phyloP scores from a whole-genome alignment of 2,797 vertebrate species.

The Onychomys leucogaster region DNA sequence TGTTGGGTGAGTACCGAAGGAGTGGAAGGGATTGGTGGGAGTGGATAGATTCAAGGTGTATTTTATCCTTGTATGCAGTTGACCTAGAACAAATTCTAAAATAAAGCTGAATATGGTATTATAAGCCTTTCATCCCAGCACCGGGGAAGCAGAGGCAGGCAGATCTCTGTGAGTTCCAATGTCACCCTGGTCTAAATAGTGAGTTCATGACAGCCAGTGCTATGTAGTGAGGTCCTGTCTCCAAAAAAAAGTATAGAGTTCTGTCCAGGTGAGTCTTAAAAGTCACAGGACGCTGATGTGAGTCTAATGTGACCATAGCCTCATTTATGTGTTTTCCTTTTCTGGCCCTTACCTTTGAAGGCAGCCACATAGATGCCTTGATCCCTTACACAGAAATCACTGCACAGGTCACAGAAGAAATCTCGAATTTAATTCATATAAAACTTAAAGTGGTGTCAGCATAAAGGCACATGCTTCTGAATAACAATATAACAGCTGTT shows the following conservation, averaged over 20 bases:
- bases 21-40: not conserved
- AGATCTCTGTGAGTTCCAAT: not conserved
- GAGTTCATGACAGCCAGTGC: not conserved
- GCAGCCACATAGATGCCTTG: not conserved
- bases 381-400: not conserved
- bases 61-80: not conserved
- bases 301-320: rapidly evolving
- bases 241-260: not conserved
- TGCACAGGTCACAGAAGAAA: not conserved
- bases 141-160: not conserved
- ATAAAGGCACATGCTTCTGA: not conserved
- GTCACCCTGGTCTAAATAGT: not conserved
- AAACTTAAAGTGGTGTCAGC: not conserved
- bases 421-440: constrained; percentile 36
- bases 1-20: too few species aligned
- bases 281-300: rapidly evolving
- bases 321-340: not conserved
- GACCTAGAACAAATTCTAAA: not conserved
- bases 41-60: not conserved
- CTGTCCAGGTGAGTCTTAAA: not conserved
- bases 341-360: not conserved
- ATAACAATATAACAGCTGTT: not conserved
- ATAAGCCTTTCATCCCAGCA: not conserved
- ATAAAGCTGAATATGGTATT: not conserved
- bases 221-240: not conserved